Evolutionary conservation across 2,113 vertebrate species (phyloP).

Genomic region (Gobius niger): DNA sequence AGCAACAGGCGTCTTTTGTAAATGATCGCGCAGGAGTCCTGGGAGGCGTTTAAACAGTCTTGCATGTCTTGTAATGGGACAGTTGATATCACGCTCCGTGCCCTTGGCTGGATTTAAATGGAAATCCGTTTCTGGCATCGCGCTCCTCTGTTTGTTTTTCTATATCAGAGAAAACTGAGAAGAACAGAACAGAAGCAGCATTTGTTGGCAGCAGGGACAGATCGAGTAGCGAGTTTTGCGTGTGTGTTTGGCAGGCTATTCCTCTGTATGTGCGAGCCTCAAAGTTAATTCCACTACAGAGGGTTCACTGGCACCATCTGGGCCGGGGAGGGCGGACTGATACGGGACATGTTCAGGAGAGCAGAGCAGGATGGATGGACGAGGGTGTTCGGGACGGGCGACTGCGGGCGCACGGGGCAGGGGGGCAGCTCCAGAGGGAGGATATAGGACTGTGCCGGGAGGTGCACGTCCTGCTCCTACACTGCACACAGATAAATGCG

Average conservation of each 20-base stretch:
- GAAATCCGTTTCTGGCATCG: slow-evolving; percentile 24
- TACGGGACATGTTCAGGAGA: slow-evolving; percentile 29
- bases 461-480: slow-evolving; percentile 20
- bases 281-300: slow-evolving; percentile 69
- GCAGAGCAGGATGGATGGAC: slow-evolving; percentile 45
- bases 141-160: slow-evolving; percentile 19
- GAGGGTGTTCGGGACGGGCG: slow-evolving; percentile 30
- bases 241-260: slow-evolving; percentile 49
- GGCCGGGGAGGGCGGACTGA: slow-evolving; percentile 28
- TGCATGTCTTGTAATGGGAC: slow-evolving; percentile 12
- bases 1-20: slow-evolving; percentile 24
- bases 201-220: slow-evolving; percentile 45
- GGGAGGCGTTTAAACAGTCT: slow-evolving; percentile 27
- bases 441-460: slow-evolving; percentile 45
- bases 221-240: slow-evolving; percentile 55
- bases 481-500: slow-evolving; percentile 12
- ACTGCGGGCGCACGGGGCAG: slow-evolving; percentile 35
- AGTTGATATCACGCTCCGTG: slow-evolving; percentile 9
- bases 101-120: slow-evolving; percentile 25
- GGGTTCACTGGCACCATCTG: slow-evolving; percentile 50
- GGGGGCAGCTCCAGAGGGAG: slow-evolving; percentile 29
- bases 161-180: slow-evolving; percentile 26
- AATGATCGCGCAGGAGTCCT: slow-evolving; percentile 24
- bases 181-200: slow-evolving; percentile 23
- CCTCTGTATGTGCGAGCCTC: slow-evolving; percentile 48